Evolutionary conservation across 2,113 vertebrate species (phyloP).

Genomic region (Percina caprodes): DNA sequence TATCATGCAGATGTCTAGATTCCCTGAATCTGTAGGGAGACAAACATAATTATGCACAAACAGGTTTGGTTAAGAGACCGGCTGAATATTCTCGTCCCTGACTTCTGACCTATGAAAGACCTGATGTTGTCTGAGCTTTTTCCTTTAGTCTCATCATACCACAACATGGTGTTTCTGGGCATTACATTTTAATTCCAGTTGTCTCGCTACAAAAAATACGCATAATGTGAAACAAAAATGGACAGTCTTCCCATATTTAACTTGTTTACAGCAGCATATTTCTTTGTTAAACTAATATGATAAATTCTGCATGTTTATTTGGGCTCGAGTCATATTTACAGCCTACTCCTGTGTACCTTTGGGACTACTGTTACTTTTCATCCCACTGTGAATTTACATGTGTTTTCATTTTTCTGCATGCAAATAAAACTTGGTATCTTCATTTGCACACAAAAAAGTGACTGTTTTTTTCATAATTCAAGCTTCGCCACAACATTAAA

Average conservation of each 20-base stretch:
- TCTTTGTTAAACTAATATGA: background rate
- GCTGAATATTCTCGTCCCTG: too few species aligned
- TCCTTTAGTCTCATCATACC: too few species aligned
- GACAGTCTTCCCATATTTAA: background rate
- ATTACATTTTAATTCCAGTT: too few species aligned
- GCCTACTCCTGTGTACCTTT: background rate
- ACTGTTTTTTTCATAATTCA: background rate
- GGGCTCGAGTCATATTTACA: conserved; percentile 15
- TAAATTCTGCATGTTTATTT: conserved; percentile 1
- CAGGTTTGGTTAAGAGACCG: too few species aligned
- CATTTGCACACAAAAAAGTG: conserved; percentile 4
- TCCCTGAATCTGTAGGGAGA: too few species aligned
- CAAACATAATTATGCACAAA: too few species aligned
- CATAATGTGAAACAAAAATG: background rate
- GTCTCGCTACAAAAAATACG: background rate
- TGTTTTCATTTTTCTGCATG: conserved; percentile 27
- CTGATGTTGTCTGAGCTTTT: too few species aligned
- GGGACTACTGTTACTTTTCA: conserved; percentile 42
- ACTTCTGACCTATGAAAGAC: too few species aligned
- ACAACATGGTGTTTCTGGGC: too few species aligned
- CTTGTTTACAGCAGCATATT: conserved; percentile 31
- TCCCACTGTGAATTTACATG: conserved; percentile 50
- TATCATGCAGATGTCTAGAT: too few species aligned
- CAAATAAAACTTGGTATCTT: conserved; percentile 27
- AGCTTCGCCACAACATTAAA: background rate